These are phyloP conservation scores for Eudemis profundana DNA, from an alignment of 2,888 invertebrate genomes.

Conservation along the genomic window DNA sequence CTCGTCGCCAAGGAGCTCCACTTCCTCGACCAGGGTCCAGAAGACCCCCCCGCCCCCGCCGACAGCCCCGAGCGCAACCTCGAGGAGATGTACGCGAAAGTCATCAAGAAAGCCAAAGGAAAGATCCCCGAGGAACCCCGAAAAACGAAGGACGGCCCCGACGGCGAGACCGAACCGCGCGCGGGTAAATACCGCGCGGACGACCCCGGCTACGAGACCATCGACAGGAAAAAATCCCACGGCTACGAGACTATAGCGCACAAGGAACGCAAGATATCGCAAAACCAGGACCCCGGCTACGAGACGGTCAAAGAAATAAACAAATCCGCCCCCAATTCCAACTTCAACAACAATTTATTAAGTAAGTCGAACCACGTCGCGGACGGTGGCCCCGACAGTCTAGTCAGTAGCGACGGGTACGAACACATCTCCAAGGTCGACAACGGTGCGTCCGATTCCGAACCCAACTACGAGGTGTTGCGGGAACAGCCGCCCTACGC, in stretches of 20 bases:
- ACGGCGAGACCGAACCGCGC: conserved; percentile 55
- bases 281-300: conserved; percentile 87
- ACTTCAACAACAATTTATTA: conserved; percentile 67
- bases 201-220: conserved; percentile 82
- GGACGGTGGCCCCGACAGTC: conserved; percentile 86
- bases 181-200: conserved; percentile 71
- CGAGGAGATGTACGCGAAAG: conserved; percentile 97
- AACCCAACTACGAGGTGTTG: conserved; percentile 93
- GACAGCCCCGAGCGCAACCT: conserved; percentile 88
- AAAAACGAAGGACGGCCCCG: conserved; percentile 65
- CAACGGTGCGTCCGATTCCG: conserved; percentile 86
- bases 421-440: conserved; percentile 86
- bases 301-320: conserved; percentile 84
- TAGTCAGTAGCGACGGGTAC: conserved; percentile 89
- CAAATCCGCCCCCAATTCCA: conserved; percentile 60
- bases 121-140: conserved; percentile 67
- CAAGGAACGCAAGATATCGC: conserved; percentile 72
- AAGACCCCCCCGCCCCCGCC: no score
- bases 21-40: conserved; percentile 77
- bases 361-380: conserved; percentile 65
- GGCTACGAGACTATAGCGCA: conserved; percentile 86
- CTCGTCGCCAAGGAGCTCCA: conserved; percentile 78
- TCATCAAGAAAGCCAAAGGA: conserved; percentile 88
- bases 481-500: conserved; percentile 84
- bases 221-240: conserved; percentile 80